phyloP scores from a whole-genome alignment of 64 coral and sea anemone genomes.

The Trachythela sp. region DNA sequence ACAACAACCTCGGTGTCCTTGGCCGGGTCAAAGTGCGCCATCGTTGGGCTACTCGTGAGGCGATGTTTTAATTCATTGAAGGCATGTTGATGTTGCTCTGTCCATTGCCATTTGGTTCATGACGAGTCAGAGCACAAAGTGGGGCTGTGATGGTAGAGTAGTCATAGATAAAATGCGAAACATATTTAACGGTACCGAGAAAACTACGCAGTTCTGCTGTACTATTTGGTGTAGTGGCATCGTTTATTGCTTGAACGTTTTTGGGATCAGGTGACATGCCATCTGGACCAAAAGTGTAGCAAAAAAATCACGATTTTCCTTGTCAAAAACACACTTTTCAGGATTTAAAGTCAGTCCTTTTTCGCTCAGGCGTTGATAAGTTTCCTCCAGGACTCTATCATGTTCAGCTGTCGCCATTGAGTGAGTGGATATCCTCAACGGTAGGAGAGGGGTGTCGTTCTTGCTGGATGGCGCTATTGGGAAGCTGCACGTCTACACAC shows the following conservation, averaged over 20 bases:
- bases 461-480: not conserved
- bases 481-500: slow-evolving; percentile 15
- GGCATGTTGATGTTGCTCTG: no score
- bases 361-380: slow-evolving; percentile 31
- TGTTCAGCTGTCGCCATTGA: slow-evolving; percentile 24
- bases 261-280: slow-evolving; percentile 39
- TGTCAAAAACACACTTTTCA: slow-evolving; percentile 51
- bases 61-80: no score
- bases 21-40: no score
- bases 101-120: no score
- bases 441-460: not conserved
- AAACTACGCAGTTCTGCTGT: not conserved
- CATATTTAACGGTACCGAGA: not conserved
- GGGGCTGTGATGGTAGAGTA: not conserved
- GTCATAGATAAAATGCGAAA: not conserved
- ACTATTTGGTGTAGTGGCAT: not conserved
- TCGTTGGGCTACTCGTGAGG: no score
- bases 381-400: not conserved
- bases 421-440: not conserved
- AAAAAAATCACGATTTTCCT: slow-evolving; percentile 38
- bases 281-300: slow-evolving; percentile 40
- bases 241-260: slow-evolving; percentile 29
- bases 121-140: not conserved
- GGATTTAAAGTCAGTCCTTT: slow-evolving; percentile 48
- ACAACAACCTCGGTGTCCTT: no score